Conservation (phyloP, 2,797 vertebrate species). For the Babyrousa celebensis region DNA sequence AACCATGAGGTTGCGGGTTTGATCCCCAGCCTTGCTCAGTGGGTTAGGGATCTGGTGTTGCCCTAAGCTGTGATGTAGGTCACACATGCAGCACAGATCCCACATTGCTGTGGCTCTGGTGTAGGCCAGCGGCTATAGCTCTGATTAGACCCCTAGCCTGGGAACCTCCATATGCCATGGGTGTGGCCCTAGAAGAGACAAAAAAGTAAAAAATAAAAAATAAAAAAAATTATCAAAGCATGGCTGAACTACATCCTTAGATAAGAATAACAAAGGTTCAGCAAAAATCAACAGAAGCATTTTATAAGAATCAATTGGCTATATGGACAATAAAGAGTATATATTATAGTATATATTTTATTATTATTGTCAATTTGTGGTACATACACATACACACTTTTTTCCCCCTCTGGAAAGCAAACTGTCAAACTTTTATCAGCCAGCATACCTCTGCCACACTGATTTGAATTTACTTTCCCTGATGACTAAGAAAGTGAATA, state of each 20-base stretch:
- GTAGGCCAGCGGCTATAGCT: no score
- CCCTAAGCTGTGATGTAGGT: no score
- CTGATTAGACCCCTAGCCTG: no score
- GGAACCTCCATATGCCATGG: no score
- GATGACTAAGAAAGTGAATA: neutral
- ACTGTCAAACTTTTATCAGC: neutral
- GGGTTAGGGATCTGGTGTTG: no score
- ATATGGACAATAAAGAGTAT: neutral
- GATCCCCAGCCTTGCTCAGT: no score
- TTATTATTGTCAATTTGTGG: neutral
- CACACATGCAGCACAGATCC: no score
- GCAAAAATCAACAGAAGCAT: neutral
- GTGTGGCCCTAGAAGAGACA: no score
- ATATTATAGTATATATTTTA: neutral
- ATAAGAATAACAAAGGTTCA: neutral
- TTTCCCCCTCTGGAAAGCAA: neutral
- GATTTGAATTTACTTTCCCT: neutral
- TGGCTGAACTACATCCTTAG: neutral
- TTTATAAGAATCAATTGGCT: constrained; percentile 18
- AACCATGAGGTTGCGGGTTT: no score
- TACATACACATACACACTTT: neutral
- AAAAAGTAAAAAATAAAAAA: no score
- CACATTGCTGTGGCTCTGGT: no score
- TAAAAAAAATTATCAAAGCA: constrained; percentile 21
- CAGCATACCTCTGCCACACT: neutral